Evolutionary conservation across 2,888 invertebrate genomes (phyloP).

Genomic region (Tenthredo amoena): DNA sequence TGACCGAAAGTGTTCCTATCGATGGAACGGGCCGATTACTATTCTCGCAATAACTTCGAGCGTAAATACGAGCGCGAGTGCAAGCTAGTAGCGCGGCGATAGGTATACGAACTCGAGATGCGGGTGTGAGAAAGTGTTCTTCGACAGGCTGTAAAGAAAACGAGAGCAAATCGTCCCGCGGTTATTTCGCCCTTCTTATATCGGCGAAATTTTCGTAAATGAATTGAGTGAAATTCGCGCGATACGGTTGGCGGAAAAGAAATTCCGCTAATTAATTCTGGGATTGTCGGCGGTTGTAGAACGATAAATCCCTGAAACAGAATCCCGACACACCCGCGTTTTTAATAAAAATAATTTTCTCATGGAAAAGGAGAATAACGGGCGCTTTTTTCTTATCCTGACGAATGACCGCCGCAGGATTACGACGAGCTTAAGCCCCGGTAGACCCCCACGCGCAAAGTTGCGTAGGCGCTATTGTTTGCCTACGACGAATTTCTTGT

Average conservation of each 20-base stretch:
- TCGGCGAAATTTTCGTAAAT: not conserved
- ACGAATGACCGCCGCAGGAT: conserved; percentile 11
- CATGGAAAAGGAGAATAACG: not conserved
- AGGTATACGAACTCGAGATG: not conserved
- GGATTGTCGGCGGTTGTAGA: not conserved
- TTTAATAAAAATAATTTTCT: not conserved
- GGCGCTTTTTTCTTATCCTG: conserved; percentile 29
- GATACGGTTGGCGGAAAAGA: not conserved
- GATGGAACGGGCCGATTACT: conserved; percentile 22
- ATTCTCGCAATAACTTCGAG: conserved; percentile 11
- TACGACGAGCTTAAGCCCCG: not conserved
- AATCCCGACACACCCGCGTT: not conserved
- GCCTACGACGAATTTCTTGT: not conserved
- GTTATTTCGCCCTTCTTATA: not conserved
- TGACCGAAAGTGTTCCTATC: not conserved
- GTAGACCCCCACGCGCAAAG: not conserved
- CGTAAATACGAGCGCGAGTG: not conserved
- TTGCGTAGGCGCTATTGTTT: conserved; percentile 14
- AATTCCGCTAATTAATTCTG: not conserved
- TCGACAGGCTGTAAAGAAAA: not conserved
- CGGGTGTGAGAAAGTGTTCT: conserved; percentile 15
- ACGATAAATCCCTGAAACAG: not conserved
- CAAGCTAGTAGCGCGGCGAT: not conserved
- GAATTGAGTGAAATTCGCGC: not conserved
- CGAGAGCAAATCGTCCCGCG: not conserved